phyloP scores from a whole-genome alignment of 2,888 invertebrate genomes.

The Scaptodrosophila latifasciaeformis region DNA sequence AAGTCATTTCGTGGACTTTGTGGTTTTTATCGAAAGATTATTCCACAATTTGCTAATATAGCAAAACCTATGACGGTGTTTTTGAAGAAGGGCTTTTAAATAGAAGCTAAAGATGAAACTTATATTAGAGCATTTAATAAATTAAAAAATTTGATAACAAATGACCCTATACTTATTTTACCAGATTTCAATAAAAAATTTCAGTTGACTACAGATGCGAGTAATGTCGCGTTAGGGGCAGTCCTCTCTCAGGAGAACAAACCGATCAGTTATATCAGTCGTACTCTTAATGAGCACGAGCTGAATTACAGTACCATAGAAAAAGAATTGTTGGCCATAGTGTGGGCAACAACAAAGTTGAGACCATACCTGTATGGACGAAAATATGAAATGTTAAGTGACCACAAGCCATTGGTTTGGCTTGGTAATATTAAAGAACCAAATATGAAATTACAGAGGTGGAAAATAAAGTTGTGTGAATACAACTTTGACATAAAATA shows the following conservation, averaged over 20 bases:
- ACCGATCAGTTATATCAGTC: no score
- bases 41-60: conserved; percentile 24
- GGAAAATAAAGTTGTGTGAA: background rate
- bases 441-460: no score
- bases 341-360: background rate
- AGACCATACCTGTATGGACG: no score
- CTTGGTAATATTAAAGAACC: no score
- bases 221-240: conserved; percentile 21
- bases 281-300: no score
- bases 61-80: conserved; percentile 24
- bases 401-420: background rate
- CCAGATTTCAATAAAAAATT: conserved; percentile 35
- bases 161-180: conserved; percentile 25
- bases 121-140: conserved; percentile 19
- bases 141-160: conserved; percentile 17
- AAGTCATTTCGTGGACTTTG: conserved; percentile 31
- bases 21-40: conserved; percentile 34
- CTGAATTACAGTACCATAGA: no score
- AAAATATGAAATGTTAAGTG: background rate
- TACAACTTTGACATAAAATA: background rate
- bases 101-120: conserved; percentile 10
- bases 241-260: conserved; percentile 21
- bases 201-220: conserved; percentile 28
- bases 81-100: conserved; percentile 17
- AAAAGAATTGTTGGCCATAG: no score